Conservation (phyloP, 2,888 invertebrate genomes). For the Acheta domesticus region DNA sequence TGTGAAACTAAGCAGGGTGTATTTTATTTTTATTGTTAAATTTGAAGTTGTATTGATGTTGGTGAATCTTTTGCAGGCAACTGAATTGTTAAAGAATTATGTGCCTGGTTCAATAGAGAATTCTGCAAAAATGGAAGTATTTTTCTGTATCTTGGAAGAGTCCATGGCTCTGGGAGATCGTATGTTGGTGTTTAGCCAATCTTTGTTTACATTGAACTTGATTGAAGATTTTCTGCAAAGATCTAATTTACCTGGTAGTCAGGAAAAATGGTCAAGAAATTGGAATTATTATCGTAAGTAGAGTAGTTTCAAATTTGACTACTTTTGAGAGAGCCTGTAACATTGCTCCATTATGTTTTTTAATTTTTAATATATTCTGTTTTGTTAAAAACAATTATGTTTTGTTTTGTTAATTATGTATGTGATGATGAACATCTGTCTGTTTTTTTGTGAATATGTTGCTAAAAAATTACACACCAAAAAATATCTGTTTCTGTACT, state of each 20-base stretch:
- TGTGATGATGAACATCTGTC: no score
- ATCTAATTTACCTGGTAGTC: slow-evolving; percentile 55
- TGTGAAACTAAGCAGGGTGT: no score
- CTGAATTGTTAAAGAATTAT: slow-evolving; percentile 79
- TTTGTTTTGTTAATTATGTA: slow-evolving; percentile 9
- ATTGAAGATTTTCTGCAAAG: slow-evolving; percentile 89
- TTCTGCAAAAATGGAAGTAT: slow-evolving; percentile 91
- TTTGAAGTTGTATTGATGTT: no score
- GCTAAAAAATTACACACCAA: no score
- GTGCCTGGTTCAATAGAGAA: slow-evolving; percentile 84
- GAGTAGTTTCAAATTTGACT: not conserved
- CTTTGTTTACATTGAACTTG: slow-evolving; percentile 88
- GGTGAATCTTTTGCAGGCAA: slow-evolving; percentile 52
- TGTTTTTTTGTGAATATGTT: no score
- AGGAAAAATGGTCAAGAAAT: slow-evolving; percentile 78
- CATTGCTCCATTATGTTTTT: not conserved
- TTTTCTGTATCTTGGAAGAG: slow-evolving; percentile 87
- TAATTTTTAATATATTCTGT: no score
- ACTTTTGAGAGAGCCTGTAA: not conserved
- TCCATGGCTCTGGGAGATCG: slow-evolving; percentile 85
- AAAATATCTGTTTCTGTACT: no score
- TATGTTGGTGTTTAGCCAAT: slow-evolving; percentile 92
- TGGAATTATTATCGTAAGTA: slow-evolving; percentile 85
- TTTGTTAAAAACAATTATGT: not conserved
- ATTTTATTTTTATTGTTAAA: no score